Conservation (phyloP, 2,797 vertebrate genomes). For the Pangasius larnaudii region DNA sequence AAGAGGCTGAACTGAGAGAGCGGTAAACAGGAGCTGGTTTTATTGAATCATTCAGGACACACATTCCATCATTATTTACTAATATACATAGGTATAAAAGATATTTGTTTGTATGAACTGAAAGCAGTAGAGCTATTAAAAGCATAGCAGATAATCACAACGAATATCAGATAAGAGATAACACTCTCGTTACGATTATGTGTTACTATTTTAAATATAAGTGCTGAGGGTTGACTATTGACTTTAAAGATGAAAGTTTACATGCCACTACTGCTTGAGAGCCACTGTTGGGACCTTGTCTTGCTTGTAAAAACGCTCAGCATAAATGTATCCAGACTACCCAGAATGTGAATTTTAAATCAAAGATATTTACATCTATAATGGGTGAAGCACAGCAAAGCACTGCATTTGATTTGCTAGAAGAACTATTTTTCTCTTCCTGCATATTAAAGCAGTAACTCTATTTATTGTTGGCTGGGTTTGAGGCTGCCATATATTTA, state of each 20-base stretch:
- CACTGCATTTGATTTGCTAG: background rate
- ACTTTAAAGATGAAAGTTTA: background rate
- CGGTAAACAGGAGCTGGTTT: conserved; percentile 71
- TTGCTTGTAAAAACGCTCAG: background rate
- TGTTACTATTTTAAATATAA: background rate
- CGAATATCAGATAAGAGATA: background rate
- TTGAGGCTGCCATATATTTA: no score
- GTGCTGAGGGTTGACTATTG: background rate
- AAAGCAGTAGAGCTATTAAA: background rate
- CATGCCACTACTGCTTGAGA: background rate
- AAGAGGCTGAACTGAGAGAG: conserved; percentile 94
- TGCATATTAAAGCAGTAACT: no score
- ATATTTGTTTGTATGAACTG: background rate
- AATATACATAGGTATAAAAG: background rate
- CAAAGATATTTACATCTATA: background rate
- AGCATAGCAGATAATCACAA: background rate
- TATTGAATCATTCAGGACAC: background rate
- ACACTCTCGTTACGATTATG: background rate
- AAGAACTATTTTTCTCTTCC: no score
- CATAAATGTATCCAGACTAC: background rate
- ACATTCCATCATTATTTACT: background rate
- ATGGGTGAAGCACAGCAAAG: background rate
- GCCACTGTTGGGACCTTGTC: background rate
- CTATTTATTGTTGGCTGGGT: no score
- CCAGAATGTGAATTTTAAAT: background rate